These are phyloP conservation scores for Actinostola sp. DNA, from an alignment of 92 coral and sea anemone species.

Conservation along the genomic window DNA sequence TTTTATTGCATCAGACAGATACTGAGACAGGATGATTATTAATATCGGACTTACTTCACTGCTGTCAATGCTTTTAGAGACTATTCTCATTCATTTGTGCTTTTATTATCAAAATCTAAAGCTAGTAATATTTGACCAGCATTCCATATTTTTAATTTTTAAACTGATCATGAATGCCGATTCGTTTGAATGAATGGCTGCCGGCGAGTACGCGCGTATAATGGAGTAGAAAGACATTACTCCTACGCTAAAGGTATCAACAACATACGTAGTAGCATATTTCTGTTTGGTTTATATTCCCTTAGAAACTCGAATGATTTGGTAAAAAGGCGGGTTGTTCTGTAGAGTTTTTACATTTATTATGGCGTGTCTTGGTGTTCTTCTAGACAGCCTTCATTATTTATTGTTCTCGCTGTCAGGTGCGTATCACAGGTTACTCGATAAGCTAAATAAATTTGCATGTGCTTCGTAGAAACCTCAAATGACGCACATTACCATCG, in stretches of 20 bases:
- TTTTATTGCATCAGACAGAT: constrained; percentile 12
- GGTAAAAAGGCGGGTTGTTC: too few species aligned
- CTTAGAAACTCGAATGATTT: constrained; percentile 17
- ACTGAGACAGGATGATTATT: not conserved
- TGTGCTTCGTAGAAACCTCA: too few species aligned
- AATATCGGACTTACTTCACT: not conserved
- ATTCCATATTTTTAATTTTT: constrained; percentile 2
- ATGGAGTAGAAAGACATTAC: too few species aligned
- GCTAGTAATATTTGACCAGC: not conserved
- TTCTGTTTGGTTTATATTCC: constrained; percentile 10
- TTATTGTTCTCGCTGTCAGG: not conserved
- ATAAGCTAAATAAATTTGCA: too few species aligned
- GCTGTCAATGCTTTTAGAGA: not conserved
- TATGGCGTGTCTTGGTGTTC: not conserved
- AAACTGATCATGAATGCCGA: too few species aligned
- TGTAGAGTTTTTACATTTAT: not conserved
- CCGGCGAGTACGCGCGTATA: not conserved
- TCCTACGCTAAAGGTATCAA: constrained; percentile 9
- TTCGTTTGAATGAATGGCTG: too few species aligned
- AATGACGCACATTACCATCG: too few species aligned
- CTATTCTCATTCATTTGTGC: not conserved
- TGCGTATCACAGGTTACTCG: too few species aligned
- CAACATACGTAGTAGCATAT: not conserved
- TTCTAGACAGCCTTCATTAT: not conserved
- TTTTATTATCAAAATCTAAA: not conserved